Conservation (phyloP, 2,113 vertebrate genomes). For the Peromyscus polionotus region DNA sequence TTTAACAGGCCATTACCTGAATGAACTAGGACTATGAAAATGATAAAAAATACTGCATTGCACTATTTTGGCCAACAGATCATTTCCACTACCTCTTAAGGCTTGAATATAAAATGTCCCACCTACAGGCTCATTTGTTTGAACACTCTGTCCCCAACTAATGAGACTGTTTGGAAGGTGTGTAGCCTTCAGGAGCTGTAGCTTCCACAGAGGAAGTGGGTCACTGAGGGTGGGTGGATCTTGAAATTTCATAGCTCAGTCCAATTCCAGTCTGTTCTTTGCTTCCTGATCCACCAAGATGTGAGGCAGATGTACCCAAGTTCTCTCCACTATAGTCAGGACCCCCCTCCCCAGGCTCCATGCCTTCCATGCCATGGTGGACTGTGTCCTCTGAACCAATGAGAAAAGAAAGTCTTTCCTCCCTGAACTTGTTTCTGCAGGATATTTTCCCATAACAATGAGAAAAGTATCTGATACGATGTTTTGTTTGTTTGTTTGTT, state of each 20-base stretch:
- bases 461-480: background rate
- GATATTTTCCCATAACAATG: background rate
- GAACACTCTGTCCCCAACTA: background rate
- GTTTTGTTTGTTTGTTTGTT: background rate
- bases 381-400: background rate
- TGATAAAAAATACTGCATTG: background rate
- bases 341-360: background rate
- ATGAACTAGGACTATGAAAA: background rate
- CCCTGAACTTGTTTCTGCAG: background rate
- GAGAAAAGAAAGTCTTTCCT: background rate
- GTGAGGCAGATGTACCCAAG: background rate
- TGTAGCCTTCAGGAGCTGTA: background rate
- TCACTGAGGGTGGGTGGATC: background rate
- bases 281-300: background rate
- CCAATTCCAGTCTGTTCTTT: background rate
- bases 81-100: background rate
- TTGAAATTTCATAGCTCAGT: background rate
- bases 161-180: background rate
- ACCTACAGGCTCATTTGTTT: background rate
- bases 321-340: too few species aligned
- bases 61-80: background rate
- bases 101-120: background rate
- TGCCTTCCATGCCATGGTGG: too few species aligned
- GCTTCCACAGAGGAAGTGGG: background rate
- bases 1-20: constrained; percentile 35